phyloP scores from a whole-genome alignment of 2,797 vertebrate genomes.

The Parauchenoglanis ngamensis region DNA sequence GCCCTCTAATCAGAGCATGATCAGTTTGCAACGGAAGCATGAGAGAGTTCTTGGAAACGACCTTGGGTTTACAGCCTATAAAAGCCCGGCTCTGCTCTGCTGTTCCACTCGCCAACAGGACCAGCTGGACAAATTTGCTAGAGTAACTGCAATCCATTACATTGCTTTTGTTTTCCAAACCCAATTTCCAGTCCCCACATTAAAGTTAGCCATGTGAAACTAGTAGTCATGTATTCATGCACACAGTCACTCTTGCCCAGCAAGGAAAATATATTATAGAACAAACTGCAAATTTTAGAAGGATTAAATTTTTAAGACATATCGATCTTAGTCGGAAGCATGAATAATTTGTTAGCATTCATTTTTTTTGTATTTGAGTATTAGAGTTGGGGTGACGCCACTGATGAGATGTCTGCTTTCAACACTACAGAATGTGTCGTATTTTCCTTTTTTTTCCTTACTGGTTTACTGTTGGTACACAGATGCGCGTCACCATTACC shows the following conservation, averaged over 20 bases:
- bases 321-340: not conserved
- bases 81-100: not conserved
- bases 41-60: constrained; percentile 3
- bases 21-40: not conserved
- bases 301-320: not conserved
- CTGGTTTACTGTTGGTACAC: not conserved
- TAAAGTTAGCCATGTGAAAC: not conserved
- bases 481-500: not conserved
- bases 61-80: constrained; percentile 16
- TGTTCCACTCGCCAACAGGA: constrained; percentile 4
- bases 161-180: not conserved
- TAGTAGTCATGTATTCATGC: not conserved
- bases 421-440: not conserved
- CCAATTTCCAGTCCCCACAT: constrained; percentile 1
- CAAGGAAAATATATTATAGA: not conserved
- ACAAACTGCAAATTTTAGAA: not conserved
- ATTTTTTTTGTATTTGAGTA: not conserved
- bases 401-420: not conserved
- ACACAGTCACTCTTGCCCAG: not conserved
- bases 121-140: constrained; percentile 33
- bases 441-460: too few species aligned
- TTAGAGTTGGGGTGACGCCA: not conserved
- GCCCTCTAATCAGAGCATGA: not conserved
- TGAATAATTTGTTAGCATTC: not conserved
- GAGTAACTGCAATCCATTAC: constrained; percentile 17